Evolutionary conservation across 2,113 vertebrate genomes (phyloP).

Genomic region (Eudyptes chrysolophus): DNA sequence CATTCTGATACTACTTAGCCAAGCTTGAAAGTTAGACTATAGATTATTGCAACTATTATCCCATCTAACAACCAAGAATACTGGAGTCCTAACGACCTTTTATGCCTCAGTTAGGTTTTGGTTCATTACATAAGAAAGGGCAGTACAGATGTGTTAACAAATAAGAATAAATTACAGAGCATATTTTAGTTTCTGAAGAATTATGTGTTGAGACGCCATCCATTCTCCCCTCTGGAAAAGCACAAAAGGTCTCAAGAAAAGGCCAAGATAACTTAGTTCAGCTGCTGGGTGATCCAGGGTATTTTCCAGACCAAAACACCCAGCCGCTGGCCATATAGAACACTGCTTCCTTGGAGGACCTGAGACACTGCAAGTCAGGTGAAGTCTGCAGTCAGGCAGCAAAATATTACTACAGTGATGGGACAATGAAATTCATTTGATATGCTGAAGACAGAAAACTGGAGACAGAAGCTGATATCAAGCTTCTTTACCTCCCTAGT

Average conservation of each 20-base stretch:
- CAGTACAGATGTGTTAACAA: neutral
- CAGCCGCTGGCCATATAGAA: neutral
- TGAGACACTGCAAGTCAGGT: neutral
- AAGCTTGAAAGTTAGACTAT: neutral
- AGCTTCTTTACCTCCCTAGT: neutral
- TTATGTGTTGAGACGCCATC: neutral
- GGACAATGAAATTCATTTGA: neutral
- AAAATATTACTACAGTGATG: neutral
- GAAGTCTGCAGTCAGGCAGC: neutral
- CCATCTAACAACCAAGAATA: neutral
- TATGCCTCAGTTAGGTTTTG: neutral
- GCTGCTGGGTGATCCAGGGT: neutral
- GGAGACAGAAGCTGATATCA: neutral
- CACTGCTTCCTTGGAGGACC: neutral
- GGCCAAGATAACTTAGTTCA: neutral
- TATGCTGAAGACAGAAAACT: neutral
- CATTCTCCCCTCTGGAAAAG: neutral
- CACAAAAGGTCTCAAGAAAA: neutral
- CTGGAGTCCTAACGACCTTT: neutral
- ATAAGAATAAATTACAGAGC: neutral
- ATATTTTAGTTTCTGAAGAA: neutral
- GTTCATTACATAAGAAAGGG: neutral
- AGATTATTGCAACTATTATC: neutral
- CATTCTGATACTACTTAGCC: neutral
- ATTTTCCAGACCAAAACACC: neutral